phyloP scores from a whole-genome alignment of 2,113 vertebrate species.

The Esox niger region DNA sequence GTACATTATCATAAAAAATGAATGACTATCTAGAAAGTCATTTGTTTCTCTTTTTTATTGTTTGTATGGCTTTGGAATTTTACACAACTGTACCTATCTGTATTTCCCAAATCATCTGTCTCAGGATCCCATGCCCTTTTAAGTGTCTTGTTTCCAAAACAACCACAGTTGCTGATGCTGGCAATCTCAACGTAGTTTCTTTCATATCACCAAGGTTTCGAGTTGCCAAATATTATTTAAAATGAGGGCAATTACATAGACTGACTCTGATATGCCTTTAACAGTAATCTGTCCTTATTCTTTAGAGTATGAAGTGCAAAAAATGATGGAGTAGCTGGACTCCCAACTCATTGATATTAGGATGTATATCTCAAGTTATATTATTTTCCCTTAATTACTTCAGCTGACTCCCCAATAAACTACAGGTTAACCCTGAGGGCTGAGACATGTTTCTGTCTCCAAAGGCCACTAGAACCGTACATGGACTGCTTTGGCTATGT shows the following conservation, averaged over 20 bases:
- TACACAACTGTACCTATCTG: no score
- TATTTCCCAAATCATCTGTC: not conserved
- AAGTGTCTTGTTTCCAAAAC: slow-evolving; percentile 63
- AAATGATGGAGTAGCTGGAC: not conserved
- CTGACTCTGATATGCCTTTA: not conserved
- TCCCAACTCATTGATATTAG: slow-evolving; percentile 3
- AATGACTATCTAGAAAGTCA: no score
- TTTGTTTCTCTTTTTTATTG: no score
- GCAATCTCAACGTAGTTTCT: slow-evolving; percentile 28
- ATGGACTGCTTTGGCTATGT: no score
- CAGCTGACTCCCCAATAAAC: slow-evolving; percentile 18
- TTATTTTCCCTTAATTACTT: slow-evolving; percentile 35
- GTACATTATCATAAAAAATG: no score
- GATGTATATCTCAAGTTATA: not conserved
- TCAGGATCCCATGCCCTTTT: slow-evolving; percentile 9
- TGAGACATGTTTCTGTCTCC: not conserved
- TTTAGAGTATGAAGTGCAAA: slow-evolving; percentile 19
- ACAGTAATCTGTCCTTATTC: not conserved
- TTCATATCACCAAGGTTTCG: slow-evolving; percentile 13
- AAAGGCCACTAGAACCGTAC: no score
- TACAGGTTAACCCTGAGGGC: slow-evolving; percentile 68
- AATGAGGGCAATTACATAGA: slow-evolving; percentile 11
- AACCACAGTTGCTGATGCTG: slow-evolving; percentile 48
- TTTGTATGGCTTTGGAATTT: no score
- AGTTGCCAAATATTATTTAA: slow-evolving; percentile 9